Base-by-base conservation (phyloP, 1,140 invertebrate species). In the Pachypsylla venusta region DNA sequence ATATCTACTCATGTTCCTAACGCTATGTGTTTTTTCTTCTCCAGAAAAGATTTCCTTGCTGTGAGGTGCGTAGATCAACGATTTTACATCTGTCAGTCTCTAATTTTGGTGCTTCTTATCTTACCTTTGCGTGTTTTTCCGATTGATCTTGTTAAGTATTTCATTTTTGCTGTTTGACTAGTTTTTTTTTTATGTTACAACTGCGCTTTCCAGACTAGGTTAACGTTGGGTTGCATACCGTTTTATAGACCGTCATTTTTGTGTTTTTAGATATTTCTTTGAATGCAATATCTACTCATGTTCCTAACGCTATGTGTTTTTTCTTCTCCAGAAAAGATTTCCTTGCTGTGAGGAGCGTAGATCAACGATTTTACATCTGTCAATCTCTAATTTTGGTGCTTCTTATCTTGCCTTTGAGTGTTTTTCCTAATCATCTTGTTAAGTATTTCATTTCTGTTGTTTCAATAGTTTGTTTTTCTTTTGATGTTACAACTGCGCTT, bases 81-180 rank as follows among this genome's bases (percentile, higher is more conserved):
- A 48, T 93, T 93, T 73, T 95, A 88, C 70, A 79, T 95, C 39
- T 95, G 91, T 70, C 88, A 92, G 72, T 81, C 88, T 2, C 81
- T 86, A 48, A n/a, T n/a, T n/a, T n/a, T n/a, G n/a, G n/a, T n/a
- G n/a, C n/a, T n/a, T n/a, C n/a, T n/a, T n/a, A n/a, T n/a, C n/a
- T n/a, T n/a, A n/a, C n/a, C n/a, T n/a, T n/a, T n/a, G n/a, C n/a
- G n/a, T n/a, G n/a, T n/a, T n/a, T n/a, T n/a, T n/a, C n/a, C n/a
- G 10, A 24, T 19, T 4, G 25, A n/a, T 30, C 10, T 25, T 53
- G 39, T 2, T 16, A 55, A 61, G 25, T 58, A 27, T 25, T 57
- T 16, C 61, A 28, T 63, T 61, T 63, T 56, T 54, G 54, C 58
- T 53, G 26, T 26, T 27, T 48, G 56, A 35, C 20, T 55, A 53